A percentile compares a stretch with the other conserved stretches of the same genome.
phyloP scores from a whole-genome alignment of 2,113 vertebrate genomes.

The Cochlearius cochlearius region DNA sequence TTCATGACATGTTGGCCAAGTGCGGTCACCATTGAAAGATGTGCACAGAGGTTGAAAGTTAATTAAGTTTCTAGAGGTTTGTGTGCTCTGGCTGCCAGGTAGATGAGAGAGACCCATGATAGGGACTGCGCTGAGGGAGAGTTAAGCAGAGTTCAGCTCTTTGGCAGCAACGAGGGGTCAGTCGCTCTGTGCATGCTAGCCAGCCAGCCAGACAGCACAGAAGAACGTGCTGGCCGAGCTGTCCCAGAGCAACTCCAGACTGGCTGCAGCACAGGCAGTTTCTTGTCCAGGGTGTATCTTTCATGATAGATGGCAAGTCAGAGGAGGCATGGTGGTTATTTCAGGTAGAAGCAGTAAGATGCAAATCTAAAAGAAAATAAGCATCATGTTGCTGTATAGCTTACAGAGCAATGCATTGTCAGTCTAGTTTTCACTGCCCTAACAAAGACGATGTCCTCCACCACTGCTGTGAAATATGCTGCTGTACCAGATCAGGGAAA shows the following conservation, averaged over 20 bases:
- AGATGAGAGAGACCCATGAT: not conserved
- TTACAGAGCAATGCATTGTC: not conserved
- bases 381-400: not conserved
- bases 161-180: not conserved
- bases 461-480: not conserved
- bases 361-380: not conserved
- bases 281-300: not conserved
- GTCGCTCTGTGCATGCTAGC: not conserved
- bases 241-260: not conserved
- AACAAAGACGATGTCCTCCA: not conserved
- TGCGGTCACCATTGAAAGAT: not conserved
- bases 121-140: not conserved
- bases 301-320: not conserved
- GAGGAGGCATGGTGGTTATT: not conserved
- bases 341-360: not conserved
- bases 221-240: not conserved
- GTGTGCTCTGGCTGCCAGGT: not conserved
- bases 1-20: not conserved
- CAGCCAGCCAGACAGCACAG: not conserved
- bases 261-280: not conserved
- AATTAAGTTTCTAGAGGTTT: not conserved
- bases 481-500: not conserved
- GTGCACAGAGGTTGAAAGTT: not conserved
- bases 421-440: not conserved
- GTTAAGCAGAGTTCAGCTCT: slow-evolving; percentile 21